Evolutionary conservation across 2,888 invertebrate genomes (phyloP).

Genomic region (Meiosimyza platycephala): DNA sequence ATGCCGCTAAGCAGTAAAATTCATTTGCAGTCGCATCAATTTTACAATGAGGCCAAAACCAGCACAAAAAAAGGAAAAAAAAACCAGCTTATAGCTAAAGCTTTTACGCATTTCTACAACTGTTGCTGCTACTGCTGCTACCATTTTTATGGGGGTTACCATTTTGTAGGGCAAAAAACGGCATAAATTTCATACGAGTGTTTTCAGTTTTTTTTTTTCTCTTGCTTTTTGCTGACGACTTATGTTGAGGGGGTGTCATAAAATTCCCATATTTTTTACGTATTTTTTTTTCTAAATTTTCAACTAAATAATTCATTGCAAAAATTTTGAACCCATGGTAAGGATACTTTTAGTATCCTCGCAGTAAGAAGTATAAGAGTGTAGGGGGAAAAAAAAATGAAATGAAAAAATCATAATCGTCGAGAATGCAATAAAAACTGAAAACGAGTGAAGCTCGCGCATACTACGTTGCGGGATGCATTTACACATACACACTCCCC

Average conservation of each 20-base stretch:
- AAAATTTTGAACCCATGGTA: background rate
- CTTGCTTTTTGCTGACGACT: constrained; percentile 12
- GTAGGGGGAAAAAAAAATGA: background rate
- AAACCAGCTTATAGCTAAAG: no score
- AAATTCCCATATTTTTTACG: constrained; percentile 2
- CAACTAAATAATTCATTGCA: constrained; percentile 27
- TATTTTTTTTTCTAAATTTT: constrained; percentile 1
- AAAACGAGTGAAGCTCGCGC: background rate
- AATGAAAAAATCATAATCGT: constrained; percentile 26
- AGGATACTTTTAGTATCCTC: background rate
- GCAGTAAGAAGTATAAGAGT: background rate
- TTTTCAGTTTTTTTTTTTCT: constrained; percentile 7
- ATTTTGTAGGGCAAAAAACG: background rate
- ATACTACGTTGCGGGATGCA: background rate
- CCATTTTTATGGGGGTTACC: constrained; percentile 3
- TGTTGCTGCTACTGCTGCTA: constrained; percentile 4
- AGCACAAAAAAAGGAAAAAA: no score
- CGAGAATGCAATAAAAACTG: constrained; percentile 30
- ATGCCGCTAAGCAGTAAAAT: no score
- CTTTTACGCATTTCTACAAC: constrained; percentile 4
- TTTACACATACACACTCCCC: background rate
- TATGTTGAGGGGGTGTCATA: background rate
- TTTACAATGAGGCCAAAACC: no score
- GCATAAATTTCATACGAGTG: constrained; percentile 22
- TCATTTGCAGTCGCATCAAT: no score